Evolutionary conservation across 1,140 invertebrate genomes (phyloP), one percentile per base, ranked within the genome.

Genomic region (Scaptodrosophila lebanonensis): DNA sequence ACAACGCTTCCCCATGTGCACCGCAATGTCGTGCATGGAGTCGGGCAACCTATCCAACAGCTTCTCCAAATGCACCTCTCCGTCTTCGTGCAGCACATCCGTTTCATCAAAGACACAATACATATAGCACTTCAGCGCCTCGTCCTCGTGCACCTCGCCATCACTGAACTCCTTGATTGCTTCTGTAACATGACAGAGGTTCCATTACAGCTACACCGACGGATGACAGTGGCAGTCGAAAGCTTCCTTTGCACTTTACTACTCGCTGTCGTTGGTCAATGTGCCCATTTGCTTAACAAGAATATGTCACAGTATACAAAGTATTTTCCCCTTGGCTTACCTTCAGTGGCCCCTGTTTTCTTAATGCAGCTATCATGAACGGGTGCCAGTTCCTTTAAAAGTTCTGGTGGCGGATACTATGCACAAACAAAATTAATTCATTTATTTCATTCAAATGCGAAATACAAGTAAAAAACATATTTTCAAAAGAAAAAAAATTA

Each of bases 91-190:
- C 45, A 75, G 49, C 5, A 77, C 69, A 57, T 70, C 60, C 11
- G 54, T 67, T 51, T 73, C 62, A 33, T 77, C 63, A 32, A 77
- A 83, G 16, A 83, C 59, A 51, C 76, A 83, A 39, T 77, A 66
- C 72, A 83, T 83, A 25, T 77, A 83, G 38, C 72, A 83, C 33
- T 83, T 83, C 8, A 82, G 60, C 15, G 56, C 40, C 47, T 73
- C 69, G 27, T 83, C 72, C 43, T 83, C 72, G 40, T 83, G 72
- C 30, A 83, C 51, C 27, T 83, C 54, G 8, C 70, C 77, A 43
- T 77, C 72, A 50, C 72, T 77, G 57, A 83, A 83, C 51, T 83
- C 66, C 53, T 77, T 83, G 51, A 83, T 83, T 48, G 77, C 77
- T 50, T 61, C 76, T 79, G 45, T 36, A 38, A 54, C 47, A n/a